Evolutionary conservation across 2,113 vertebrate species (phyloP).

Genomic region (Lampris incognitus): DNA sequence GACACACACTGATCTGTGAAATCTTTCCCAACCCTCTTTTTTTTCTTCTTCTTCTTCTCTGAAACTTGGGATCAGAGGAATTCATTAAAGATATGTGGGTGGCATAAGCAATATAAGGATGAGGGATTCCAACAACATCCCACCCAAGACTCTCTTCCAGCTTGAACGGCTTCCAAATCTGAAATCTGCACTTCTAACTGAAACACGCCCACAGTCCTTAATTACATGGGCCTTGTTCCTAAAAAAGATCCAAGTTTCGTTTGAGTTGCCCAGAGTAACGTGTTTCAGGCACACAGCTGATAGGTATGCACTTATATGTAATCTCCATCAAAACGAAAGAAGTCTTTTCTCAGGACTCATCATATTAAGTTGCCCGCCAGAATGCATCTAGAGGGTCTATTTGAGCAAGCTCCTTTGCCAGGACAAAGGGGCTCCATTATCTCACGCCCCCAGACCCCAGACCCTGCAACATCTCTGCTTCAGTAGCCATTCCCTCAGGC

Average conservation of each 20-base stretch:
- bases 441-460: constrained; percentile 45
- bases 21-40: constrained; percentile 70
- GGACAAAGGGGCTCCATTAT: constrained; percentile 60
- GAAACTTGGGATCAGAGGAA: constrained; percentile 79
- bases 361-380: too few relatives aligned
- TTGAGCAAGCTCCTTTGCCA: constrained; percentile 22
- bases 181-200: constrained; percentile 55
- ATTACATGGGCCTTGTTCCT: constrained; percentile 49
- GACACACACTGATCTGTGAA: constrained; percentile 65
- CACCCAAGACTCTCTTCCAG: constrained; percentile 48
- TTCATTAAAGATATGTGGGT: constrained; percentile 76
- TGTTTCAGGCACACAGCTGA: constrained; percentile 11
- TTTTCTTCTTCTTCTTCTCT: constrained; percentile 34
- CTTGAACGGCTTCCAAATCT: constrained; percentile 73
- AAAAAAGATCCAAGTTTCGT: constrained; percentile 5
- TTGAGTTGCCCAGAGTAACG: neutral
- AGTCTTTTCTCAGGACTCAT: neutral
- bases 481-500: constrained; percentile 51
- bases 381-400: constrained; percentile 37
- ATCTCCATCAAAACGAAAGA: constrained; percentile 19
- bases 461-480: constrained; percentile 40
- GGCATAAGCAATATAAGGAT: constrained; percentile 52
- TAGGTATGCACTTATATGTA: constrained; percentile 7
- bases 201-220: constrained; percentile 48
- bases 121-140: constrained; percentile 43